Conservation (phyloP, 2,888 invertebrate species). For the Perizoma flavofasciatum region DNA sequence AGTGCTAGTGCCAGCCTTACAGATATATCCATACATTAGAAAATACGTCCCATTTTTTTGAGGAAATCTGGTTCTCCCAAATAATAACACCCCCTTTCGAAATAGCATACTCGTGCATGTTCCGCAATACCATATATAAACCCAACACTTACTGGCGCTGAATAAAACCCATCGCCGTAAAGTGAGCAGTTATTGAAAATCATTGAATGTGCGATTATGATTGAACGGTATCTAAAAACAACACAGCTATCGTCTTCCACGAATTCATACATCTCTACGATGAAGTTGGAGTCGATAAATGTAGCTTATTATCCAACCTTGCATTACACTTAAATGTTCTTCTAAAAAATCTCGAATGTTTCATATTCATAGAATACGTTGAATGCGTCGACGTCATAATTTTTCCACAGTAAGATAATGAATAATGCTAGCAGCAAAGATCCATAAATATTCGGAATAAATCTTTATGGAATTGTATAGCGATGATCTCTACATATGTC, state of each 20-base stretch:
- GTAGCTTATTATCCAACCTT: background rate
- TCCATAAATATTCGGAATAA: slow-evolving; percentile 19
- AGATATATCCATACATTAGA: too few relatives aligned
- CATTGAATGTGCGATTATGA: too few relatives aligned
- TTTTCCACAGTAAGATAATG: slow-evolving; percentile 8
- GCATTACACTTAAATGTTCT: background rate
- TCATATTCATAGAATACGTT: slow-evolving; percentile 13
- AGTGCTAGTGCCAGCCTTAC: too few relatives aligned
- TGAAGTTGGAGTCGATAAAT: slow-evolving; percentile 2
- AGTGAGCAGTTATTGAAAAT: background rate
- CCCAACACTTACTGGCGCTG: background rate
- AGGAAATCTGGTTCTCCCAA: too few relatives aligned
- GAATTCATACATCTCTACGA: slow-evolving; percentile 10
- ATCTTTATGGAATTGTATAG: slow-evolving; percentile 5
- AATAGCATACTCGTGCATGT: background rate
- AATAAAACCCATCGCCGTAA: background rate
- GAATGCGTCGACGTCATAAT: slow-evolving; percentile 14
- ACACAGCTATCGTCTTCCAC: background rate
- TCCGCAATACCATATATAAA: background rate
- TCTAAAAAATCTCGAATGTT: too few relatives aligned
- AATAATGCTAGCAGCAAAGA: slow-evolving; percentile 17
- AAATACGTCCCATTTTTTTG: too few relatives aligned
- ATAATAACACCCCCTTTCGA: too few relatives aligned
- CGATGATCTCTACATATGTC: slow-evolving; percentile 3
- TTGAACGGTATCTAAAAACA: background rate